Conservation (phyloP, 2,113 vertebrate genomes). For the Halichoeres trimaculatus region DNA sequence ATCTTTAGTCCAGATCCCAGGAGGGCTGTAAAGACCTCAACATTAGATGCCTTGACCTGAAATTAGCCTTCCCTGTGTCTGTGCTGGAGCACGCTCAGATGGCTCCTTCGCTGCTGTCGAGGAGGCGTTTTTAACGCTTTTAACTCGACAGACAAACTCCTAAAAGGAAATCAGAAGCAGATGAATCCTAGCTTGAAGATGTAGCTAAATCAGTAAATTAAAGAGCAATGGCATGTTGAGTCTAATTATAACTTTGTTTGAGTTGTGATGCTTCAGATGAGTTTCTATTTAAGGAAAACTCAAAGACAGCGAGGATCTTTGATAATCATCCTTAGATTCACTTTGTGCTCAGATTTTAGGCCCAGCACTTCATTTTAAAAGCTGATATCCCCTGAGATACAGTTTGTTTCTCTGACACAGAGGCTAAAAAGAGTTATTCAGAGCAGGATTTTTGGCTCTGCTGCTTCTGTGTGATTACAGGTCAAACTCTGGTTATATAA, state of each 20-base stretch:
- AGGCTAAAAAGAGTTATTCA: not conserved
- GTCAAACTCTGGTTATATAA: not conserved
- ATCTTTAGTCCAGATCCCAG: too few species aligned
- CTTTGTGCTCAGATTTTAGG: too few species aligned
- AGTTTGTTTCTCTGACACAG: not conserved
- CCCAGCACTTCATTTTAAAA: not conserved
- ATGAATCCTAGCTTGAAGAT: conserved; percentile 31
- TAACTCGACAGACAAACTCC: not conserved
- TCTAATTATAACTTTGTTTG: conserved; percentile 8
- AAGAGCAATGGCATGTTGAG: not conserved
- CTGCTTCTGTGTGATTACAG: not conserved
- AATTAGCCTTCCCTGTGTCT: conserved; percentile 25
- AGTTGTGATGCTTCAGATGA: conserved; percentile 1
- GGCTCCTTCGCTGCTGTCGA: conserved; percentile 24
- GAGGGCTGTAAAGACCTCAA: too few species aligned
- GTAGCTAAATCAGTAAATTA: conserved; percentile 4
- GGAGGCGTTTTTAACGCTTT: conserved; percentile 37
- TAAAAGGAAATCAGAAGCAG: not conserved
- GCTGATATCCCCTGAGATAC: too few species aligned
- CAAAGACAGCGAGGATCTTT: conserved; percentile 10
- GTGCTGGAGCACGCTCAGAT: not conserved
- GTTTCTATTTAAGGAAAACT: conserved; percentile 9
- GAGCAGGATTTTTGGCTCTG: not conserved
- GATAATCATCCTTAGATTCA: too few species aligned
- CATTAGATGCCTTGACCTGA: conserved; percentile 52